Conservation (phyloP, 2,888 invertebrate genomes). For the Sinopyrophorus schimmeli region DNA sequence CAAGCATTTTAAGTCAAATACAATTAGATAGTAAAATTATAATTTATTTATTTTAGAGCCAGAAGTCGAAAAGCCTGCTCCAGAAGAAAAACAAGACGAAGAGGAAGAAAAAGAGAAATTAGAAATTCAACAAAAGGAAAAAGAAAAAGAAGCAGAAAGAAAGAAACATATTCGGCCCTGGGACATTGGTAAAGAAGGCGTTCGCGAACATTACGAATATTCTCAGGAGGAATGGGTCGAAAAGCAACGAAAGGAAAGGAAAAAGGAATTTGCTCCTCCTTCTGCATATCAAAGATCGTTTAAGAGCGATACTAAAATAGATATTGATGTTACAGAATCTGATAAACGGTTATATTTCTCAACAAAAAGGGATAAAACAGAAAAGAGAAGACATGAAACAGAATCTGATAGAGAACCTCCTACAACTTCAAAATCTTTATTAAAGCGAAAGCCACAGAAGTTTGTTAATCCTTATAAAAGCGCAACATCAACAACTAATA, state of each 20-base stretch:
- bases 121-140: constrained; percentile 54
- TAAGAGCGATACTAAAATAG: constrained; percentile 15
- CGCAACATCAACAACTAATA: constrained; percentile 3
- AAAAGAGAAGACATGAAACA: background rate
- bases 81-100: constrained; percentile 39
- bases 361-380: constrained; percentile 38
- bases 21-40: background rate
- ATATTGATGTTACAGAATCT: constrained; percentile 20
- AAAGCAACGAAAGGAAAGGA: constrained; percentile 72
- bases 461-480: constrained; percentile 15
- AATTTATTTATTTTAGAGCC: constrained; percentile 21
- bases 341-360: constrained; percentile 48
- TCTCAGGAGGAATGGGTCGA: constrained; percentile 78
- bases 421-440: constrained; percentile 36
- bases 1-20: background rate
- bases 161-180: constrained; percentile 68
- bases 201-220: constrained; percentile 62
- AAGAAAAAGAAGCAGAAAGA: constrained; percentile 58
- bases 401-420: constrained; percentile 10
- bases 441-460: constrained; percentile 33
- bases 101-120: constrained; percentile 48
- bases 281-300: constrained; percentile 37
- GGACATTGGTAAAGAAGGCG: constrained; percentile 72
- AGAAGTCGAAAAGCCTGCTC: constrained; percentile 9
- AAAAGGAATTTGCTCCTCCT: constrained; percentile 79